phyloP scores from a whole-genome alignment of 2,888 invertebrate genomes.

The Bugula neritina region DNA sequence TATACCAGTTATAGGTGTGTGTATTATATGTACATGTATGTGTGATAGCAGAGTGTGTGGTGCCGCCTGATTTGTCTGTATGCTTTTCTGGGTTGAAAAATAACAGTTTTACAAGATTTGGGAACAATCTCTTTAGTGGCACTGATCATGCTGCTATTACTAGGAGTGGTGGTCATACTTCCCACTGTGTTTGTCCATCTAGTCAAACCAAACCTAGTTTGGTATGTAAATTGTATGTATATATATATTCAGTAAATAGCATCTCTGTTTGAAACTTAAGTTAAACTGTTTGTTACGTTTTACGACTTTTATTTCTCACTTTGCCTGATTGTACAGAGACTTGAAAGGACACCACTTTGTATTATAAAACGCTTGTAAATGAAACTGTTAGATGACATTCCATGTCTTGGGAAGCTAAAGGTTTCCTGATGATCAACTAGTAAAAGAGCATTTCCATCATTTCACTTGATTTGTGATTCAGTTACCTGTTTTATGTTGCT shows the following conservation, averaged over 20 bases:
- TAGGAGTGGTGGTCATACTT: no score
- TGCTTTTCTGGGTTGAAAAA: no score
- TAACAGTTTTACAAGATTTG: no score
- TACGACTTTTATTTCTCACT: background rate
- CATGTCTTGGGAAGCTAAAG: background rate
- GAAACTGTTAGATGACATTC: slow-evolving; percentile 24
- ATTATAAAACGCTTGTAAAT: slow-evolving; percentile 20
- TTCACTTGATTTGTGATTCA: no score
- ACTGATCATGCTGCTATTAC: no score
- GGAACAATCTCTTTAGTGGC: no score
- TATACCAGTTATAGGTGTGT: no score
- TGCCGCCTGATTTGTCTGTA: no score
- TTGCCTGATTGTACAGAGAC: slow-evolving; percentile 13
- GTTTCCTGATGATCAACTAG: no score
- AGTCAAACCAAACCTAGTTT: slow-evolving; percentile 19
- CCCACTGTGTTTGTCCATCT: slow-evolving; percentile 1
- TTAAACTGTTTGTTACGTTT: background rate
- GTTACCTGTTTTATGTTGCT: background rate
- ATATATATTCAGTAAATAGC: slow-evolving; percentile 1
- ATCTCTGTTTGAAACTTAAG: background rate
- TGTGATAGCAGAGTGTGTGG: no score
- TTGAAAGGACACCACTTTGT: background rate
- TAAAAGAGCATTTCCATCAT: no score
- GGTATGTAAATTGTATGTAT: slow-evolving; percentile 7
- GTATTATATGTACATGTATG: no score